Base-by-base conservation (phyloP, 2,888 invertebrate genomes). In the Dryocosmus kuriphilus region DNA sequence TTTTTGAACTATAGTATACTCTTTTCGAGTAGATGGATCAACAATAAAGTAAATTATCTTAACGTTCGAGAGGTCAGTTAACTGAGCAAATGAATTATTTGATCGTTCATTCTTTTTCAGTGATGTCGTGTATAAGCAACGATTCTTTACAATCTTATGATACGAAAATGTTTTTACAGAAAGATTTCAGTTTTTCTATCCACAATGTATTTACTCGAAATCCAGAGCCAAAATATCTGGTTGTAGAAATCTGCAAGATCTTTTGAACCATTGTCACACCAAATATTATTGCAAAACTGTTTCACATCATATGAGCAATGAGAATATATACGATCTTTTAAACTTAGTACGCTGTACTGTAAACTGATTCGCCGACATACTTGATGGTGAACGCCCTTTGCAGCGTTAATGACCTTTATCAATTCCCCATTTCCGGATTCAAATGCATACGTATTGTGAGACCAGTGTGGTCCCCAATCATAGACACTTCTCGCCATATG, bases 361-460 rank as follows among this genome's bases (percentile, higher is more conserved):
- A 62, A 30, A 8, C 27, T 62, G 16, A 62, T 32, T 62, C 9
- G 1, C 4, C 74, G 74, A 60, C 75, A 75, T 24, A 75, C 16
- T 61, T 63, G 57, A 75, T 75, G 57, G 19, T 27, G 61, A 16
- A 75, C 22, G 38, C 62, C 75, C 9, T 67, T 65, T 30, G 77
- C 46, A 5, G 60, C 55, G 24, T 71, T 46, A 27, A 77, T 24
- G 14, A 76, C 41, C 19, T 73, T 76, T 1, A 71, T n/a, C 11
- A 76, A 35, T 55, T 57, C 16, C n/a, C 76, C 51, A 76, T 73
- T 76, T 19, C 76, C 57, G 8, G 71, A 60, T 61, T 77, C 74
- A 30, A 74, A 62, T n/a, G 77, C 71, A 73, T 73, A 74, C 5
- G 77, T 41, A 38, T 57, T 77, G 41, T 71, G 67, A 71, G 55